Evolutionary conservation across 2,797 vertebrate genomes (phyloP), one percentile per base, ranked within the genome.

Genomic region (Varecia variegata): DNA sequence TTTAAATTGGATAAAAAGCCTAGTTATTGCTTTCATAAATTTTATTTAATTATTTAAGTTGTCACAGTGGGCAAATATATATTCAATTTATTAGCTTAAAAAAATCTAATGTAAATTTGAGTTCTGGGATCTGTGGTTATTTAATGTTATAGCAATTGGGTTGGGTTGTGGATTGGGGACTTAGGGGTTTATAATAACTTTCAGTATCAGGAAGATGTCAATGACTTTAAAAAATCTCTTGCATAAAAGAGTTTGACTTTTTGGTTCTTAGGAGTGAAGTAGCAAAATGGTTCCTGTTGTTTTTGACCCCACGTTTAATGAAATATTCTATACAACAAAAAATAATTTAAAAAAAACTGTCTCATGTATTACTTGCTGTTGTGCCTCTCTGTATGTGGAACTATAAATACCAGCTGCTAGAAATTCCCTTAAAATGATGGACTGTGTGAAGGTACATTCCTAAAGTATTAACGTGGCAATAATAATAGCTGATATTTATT

Each of bases 201-300:
- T 17, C 12, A 77, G 47, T 79, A 47, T 80, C 35, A 94, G 71
- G 65, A 81, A 92, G 60, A 71, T 88, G 50, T 74, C 68, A 62
- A 0, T 95, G 76, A 73, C 88, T 95, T 96, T 50, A 40, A 67
- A 84, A 92, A 58, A 52, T 71, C 54, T 86, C 56, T 43, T 52
- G 5, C 32, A 7, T 62, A 27, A 71, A 97, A 7, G 60, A 91
- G 17, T 85, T 65, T 56, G 71, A 62, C 54, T 76, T 81, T 85
- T 30, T 67, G 32, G 30, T 68, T 90, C 45, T 83, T 5, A 38
- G n/a, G 2, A 6, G 13, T 38, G 0, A 65, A 68, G 52, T 45
- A 43, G 20, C 27, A 81, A 88, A 81, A 35, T 52, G 47, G 50
- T 45, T 52, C 71, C 67, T 93, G 52, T 71, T 62, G 74, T 8